Conservation (phyloP, 2,797 vertebrate genomes). For the Eulemur mongoz region DNA sequence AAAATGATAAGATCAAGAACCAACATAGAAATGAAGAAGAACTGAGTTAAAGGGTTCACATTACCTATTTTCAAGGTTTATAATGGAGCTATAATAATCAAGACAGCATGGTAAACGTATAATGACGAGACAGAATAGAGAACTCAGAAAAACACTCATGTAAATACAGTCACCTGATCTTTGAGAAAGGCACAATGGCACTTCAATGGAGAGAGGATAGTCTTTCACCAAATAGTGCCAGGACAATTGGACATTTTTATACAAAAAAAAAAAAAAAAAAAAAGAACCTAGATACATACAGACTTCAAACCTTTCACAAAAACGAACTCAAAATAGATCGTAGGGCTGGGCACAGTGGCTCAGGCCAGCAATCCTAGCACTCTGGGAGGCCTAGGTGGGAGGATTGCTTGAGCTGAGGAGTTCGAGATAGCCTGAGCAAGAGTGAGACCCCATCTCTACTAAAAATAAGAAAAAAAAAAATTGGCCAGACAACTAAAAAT, state of each 20-base stretch:
- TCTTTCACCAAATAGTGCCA: not conserved
- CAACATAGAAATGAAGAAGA: not conserved
- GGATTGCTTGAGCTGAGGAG: not conserved
- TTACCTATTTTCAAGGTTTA: not conserved
- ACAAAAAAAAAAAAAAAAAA: not conserved
- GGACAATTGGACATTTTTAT: not conserved
- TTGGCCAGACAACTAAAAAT: no score
- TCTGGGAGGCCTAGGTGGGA: no score
- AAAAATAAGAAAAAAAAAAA: no score
- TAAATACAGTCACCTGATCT: not conserved
- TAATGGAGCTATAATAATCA: not conserved
- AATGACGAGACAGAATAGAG: not conserved
- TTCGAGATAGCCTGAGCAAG: no score
- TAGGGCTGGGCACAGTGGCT: no score
- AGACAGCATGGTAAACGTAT: not conserved
- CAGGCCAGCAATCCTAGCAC: no score
- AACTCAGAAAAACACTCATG: not conserved
- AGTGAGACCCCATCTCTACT: no score
- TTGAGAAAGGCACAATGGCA: not conserved
- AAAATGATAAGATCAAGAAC: not conserved
- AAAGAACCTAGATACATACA: not conserved
- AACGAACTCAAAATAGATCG: not conserved
- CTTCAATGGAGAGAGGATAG: not conserved
- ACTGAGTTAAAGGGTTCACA: not conserved
- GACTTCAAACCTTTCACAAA: not conserved